Conservation (phyloP, 2,888 invertebrate species). For the Cerceris ruficornis region DNA sequence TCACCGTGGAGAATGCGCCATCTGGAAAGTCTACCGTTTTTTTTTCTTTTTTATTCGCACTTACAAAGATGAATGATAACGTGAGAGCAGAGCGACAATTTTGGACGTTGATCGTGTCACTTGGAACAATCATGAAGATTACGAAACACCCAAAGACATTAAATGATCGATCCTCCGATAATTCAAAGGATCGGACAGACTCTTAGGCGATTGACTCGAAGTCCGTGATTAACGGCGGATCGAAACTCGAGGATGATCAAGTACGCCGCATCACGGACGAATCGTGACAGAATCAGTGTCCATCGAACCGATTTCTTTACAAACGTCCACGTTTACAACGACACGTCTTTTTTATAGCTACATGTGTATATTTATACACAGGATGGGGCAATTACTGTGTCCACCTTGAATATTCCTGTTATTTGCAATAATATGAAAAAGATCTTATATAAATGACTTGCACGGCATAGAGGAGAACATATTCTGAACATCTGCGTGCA, state of each 20-base stretch:
- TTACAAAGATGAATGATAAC: constrained; percentile 52
- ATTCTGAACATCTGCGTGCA: too few relatives aligned
- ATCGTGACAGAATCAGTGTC: constrained; percentile 31
- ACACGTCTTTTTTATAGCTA: constrained; percentile 43
- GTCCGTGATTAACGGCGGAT: not conserved
- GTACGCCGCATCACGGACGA: not conserved
- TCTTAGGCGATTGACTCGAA: not conserved
- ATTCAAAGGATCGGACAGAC: not conserved
- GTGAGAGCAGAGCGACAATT: constrained; percentile 47
- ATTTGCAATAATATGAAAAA: too few relatives aligned
- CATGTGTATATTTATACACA: constrained; percentile 20
- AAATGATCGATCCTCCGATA: not conserved
- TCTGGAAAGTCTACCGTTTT: constrained; percentile 16
- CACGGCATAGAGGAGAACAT: too few relatives aligned
- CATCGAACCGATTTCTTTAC: constrained; percentile 31
- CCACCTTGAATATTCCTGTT: too few relatives aligned
- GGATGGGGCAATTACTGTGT: not conserved
- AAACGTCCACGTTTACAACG: constrained; percentile 54
- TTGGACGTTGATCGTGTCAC: constrained; percentile 38
- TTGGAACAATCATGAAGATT: not conserved
- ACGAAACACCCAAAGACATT: constrained; percentile 4
- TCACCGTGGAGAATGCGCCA: constrained; percentile 22
- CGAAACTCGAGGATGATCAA: not conserved
- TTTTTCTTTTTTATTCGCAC: constrained; percentile 23
- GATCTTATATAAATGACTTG: too few relatives aligned